Conservation (phyloP, 2,113 vertebrate species). For the Pseudonaja textilis region DNA sequence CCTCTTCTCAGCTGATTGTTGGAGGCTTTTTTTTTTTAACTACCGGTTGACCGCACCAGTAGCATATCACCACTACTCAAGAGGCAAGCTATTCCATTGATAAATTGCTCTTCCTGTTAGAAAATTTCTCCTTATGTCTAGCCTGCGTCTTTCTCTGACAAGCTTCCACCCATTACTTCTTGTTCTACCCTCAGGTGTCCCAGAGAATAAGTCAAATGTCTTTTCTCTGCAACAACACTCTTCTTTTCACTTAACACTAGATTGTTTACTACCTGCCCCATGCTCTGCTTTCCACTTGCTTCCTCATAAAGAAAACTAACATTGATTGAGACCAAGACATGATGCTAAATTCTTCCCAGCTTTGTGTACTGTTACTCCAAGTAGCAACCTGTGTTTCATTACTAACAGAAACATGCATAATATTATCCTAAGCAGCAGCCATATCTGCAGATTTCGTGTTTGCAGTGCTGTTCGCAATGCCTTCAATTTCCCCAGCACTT, state of each 20-base stretch:
- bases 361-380: not conserved
- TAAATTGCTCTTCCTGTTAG: not conserved
- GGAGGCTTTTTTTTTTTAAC: no score
- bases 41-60: no score
- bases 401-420: not conserved
- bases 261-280: not conserved
- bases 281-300: not conserved
- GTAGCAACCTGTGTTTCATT: rapidly evolving
- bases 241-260: not conserved
- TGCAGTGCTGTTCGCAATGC: not conserved
- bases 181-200: not conserved
- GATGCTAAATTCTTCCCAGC: not conserved
- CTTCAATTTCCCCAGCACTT: not conserved
- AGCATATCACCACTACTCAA: not conserved
- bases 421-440: not conserved
- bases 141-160: not conserved
- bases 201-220: not conserved
- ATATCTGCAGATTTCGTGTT: not conserved
- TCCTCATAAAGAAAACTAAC: not conserved
- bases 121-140: not conserved
- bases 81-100: not conserved
- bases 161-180: not conserved
- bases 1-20: no score
- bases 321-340: not conserved
- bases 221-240: not conserved